Conservation (phyloP, 2,113 vertebrate genomes). For the Morone saxatilis region DNA sequence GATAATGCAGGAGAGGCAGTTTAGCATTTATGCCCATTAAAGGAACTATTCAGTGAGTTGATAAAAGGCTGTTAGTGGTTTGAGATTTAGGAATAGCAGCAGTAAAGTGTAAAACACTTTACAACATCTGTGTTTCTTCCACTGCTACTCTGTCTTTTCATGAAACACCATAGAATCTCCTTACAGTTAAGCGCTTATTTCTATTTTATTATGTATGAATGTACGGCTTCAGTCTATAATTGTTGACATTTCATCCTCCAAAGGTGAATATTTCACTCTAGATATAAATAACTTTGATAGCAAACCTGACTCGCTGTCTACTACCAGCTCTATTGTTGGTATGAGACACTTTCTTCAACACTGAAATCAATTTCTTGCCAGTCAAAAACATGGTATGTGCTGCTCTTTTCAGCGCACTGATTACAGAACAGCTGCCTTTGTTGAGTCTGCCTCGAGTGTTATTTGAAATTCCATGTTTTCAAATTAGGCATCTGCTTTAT, state of each 20-base stretch:
- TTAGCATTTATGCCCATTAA: slow-evolving; percentile 38
- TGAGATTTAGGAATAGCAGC: slow-evolving; percentile 3
- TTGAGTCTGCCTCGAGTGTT: slow-evolving; percentile 42
- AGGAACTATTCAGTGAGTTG: slow-evolving; percentile 22
- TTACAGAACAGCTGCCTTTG: slow-evolving; percentile 7
- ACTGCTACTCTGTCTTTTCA: neutral
- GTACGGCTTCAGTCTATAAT: neutral
- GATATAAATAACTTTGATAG: neutral
- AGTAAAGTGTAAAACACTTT: slow-evolving; percentile 12
- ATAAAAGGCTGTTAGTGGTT: slow-evolving; percentile 37
- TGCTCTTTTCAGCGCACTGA: slow-evolving; percentile 1
- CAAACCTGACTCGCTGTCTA: slow-evolving; percentile 13
- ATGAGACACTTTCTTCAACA: neutral
- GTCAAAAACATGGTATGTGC: slow-evolving; percentile 9
- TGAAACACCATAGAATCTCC: neutral
- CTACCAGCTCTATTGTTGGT: neutral
- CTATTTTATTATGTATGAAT: neutral
- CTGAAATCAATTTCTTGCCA: slow-evolving; percentile 37
- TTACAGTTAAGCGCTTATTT: neutral
- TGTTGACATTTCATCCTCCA: neutral
- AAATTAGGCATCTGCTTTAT: slow-evolving; percentile 52
- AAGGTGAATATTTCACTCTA: neutral
- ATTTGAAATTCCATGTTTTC: slow-evolving; percentile 66
- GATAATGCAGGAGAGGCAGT: slow-evolving; percentile 23
- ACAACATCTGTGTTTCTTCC: neutral